Conservation (phyloP, 2,797 vertebrate genomes). For the Gymnoscopelus braueri region DNA sequence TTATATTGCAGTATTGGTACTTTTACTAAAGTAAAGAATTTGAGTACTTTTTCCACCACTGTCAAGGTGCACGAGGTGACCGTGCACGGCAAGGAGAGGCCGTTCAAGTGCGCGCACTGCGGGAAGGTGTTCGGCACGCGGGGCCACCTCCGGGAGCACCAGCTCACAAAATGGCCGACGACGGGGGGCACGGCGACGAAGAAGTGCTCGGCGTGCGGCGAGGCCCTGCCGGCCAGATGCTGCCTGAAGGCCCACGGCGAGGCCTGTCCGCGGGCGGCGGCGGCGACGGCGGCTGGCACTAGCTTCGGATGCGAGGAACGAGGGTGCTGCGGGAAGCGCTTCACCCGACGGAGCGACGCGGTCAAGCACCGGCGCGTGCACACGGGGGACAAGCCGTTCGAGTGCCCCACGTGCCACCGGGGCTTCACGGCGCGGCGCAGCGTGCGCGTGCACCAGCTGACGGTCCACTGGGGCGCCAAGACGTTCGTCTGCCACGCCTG, state of each 20-base stretch:
- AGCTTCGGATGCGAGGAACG: no score
- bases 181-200: not conserved
- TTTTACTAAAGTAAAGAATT: no score
- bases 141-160: slow-evolving; percentile 50
- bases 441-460: slow-evolving; percentile 56
- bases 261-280: not conserved
- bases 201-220: slow-evolving; percentile 7
- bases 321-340: slow-evolving; percentile 54
- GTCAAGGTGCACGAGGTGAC: slow-evolving; percentile 40
- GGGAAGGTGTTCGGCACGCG: slow-evolving; percentile 44
- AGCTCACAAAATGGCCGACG: not conserved
- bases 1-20: no score
- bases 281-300: no score
- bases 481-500: slow-evolving; percentile 62
- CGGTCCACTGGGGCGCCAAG: slow-evolving; percentile 48
- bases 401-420: slow-evolving; percentile 47
- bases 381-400: slow-evolving; percentile 38
- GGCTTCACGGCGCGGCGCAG: slow-evolving; percentile 48
- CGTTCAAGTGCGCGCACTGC: slow-evolving; percentile 47
- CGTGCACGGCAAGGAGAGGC: slow-evolving; percentile 35
- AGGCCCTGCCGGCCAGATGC: slow-evolving; percentile 32
- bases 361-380: slow-evolving; percentile 37
- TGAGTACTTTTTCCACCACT: no score
- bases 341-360: slow-evolving; percentile 40
- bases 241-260: slow-evolving; percentile 32